A percentile compares a stretch with the other conserved stretches of the same genome.
phyloP scores from a whole-genome alignment of 1,140 invertebrate species.

The Globodera rostochiensis region DNA sequence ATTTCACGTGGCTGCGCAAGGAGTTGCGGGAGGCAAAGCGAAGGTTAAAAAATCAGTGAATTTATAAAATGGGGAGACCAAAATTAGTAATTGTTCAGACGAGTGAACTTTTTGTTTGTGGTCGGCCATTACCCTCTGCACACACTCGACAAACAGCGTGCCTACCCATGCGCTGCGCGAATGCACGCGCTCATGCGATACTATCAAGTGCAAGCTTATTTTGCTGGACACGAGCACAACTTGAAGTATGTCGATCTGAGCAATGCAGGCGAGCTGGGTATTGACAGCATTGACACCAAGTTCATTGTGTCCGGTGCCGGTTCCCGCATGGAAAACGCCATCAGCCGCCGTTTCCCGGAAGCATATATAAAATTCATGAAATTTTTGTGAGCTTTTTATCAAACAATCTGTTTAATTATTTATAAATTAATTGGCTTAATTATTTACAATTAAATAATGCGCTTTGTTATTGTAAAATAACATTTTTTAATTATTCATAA shows the following conservation, averaged over 20 bases:
- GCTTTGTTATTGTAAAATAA: too few relatives aligned
- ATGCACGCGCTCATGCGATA: too few relatives aligned
- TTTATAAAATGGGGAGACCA: too few relatives aligned
- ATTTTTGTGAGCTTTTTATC: neutral
- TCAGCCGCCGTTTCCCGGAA: neutral
- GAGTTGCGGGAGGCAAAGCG: neutral
- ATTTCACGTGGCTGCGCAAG: neutral
- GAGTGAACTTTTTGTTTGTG: neutral
- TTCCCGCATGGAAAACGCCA: neutral
- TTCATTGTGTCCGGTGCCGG: slow-evolving; percentile 1
- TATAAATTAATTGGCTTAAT: too few relatives aligned
- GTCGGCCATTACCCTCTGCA: neutral
- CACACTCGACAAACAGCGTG: neutral
- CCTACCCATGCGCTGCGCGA: too few relatives aligned
- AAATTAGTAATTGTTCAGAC: neutral
- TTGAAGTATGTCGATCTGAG: neutral
- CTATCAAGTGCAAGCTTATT: too few relatives aligned
- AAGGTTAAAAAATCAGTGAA: neutral
- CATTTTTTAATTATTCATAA: too few relatives aligned
- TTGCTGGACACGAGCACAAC: too few relatives aligned
- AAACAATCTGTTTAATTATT: too few relatives aligned
- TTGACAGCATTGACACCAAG: neutral
- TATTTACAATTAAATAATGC: too few relatives aligned
- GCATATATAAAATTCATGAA: neutral
- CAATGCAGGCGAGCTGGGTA: too few relatives aligned